Evolutionary conservation across 2,888 invertebrate genomes (phyloP).

Genomic region (Phymatocera aterrima): DNA sequence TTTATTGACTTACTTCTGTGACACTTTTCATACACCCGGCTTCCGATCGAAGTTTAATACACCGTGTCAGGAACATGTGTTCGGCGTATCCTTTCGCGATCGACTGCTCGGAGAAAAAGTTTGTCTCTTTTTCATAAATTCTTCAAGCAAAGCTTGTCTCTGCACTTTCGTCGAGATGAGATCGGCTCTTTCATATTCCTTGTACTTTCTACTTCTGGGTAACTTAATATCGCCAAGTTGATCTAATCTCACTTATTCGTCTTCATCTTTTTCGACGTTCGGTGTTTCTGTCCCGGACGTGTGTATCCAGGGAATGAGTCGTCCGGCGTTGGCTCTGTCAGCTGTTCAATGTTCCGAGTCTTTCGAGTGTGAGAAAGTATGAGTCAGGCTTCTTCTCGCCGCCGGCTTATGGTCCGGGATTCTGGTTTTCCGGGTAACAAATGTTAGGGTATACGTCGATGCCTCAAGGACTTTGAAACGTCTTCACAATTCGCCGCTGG

Average conservation of each 20-base stretch:
- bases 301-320: not conserved
- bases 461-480: conserved; percentile 6
- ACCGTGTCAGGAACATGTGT: not conserved
- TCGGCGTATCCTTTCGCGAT: not conserved
- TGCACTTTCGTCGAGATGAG: not conserved
- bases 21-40: not conserved
- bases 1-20: conserved; percentile 7
- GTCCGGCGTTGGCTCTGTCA: conserved; percentile 16
- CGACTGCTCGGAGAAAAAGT: not conserved
- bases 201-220: no score
- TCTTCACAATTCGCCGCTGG: not conserved
- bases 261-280: not conserved
- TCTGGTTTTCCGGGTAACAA: conserved; percentile 1
- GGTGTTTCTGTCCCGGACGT: conserved; percentile 1
- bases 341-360: conserved; percentile 4
- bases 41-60: not conserved
- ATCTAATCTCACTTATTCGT: not conserved
- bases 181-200: no score
- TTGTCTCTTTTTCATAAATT: not conserved
- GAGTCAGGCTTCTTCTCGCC: conserved; percentile 13
- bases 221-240: not conserved
- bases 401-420: not conserved
- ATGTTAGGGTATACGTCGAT: not conserved
- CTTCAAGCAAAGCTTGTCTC: not conserved
- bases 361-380: conserved; percentile 34